Evolutionary conservation across 2,888 invertebrate species (phyloP), one percentile per base, ranked within the genome.

Genomic region (Lacanobia wlatinum): DNA sequence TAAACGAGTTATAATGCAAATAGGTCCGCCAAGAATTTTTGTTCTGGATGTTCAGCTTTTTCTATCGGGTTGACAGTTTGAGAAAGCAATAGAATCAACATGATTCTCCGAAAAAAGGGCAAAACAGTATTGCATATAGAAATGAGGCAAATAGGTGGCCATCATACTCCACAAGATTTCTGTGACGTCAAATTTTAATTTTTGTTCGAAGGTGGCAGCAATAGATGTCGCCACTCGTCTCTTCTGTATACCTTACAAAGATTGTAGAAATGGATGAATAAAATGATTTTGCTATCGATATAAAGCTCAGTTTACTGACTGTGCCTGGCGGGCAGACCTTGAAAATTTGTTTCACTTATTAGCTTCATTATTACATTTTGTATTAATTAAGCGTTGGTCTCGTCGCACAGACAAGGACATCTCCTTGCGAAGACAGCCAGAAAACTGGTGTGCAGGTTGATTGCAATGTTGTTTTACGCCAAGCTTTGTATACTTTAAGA

Each of bases 311-410:
- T 48, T 3, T 46, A 67, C 43, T 63, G 34, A 12, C 62, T 16
- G 16, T 46, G 28, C 28, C 66, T 62, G 46, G 61, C 14, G n/a
- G 8, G 8, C 8, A 46, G 64, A 66, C 46, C 18, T 46, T 18
- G 46, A 16, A 63, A 66, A 46, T 6, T 48, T 48, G 34, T 48
- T 67, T 46, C 34, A 64, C 1, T 48, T 12, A 18, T 8, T 18
- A 34, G 18, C 21, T 46, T 64, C 21, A 64, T 67, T 38, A 67
- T 48, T 64, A 67, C 46, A 48, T 46, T 67, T 18, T 34, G 46
- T 66, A 63, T 48, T 63, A 48, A 67, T 66, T 21, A 64, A 12
- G 64, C 18, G 1, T 67, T 48, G 46, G 66, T 64, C 64, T 67
- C 8, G 14, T 12, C 16, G 10, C 61, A 43, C 14, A 65, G n/a